Base-by-base conservation (phyloP, 2,797 vertebrate species). In the Aldrovandia affinis region DNA sequence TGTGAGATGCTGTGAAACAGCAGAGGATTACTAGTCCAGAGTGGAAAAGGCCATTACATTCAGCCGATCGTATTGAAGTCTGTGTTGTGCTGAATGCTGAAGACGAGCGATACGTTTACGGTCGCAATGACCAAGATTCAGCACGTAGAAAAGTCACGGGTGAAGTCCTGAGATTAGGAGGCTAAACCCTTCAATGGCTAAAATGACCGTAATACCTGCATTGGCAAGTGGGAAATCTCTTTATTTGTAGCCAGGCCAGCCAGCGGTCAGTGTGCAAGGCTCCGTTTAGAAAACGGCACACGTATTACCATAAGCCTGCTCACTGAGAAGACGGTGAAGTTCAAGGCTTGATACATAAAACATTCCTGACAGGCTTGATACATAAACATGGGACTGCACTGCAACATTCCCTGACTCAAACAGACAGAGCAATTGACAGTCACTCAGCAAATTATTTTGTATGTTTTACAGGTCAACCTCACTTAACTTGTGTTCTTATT, bases 121-220 rank as follows among this genome's bases (percentile, higher is more conserved):
- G 28, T 68, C 4, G 9, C 1, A 18, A 4, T 42, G 3, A 39
- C 70, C 39, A 39, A 75, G 70, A 42, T 3, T 12, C 3, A 39
- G 65, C 65, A 36, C 78, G 82, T 80, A 52, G 75, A 88, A 44
- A 5, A 9, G 39, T 1, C 18, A 8, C 85, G 78, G 84, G 83
- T 59, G 42, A 68, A 86, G 85, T 82, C 65, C 86, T 25, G 84
- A 85, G 87, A 93, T 92, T 90, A 92, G 81, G 85, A 87, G 89
- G 88, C 83, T 85, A 88, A 87, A 86, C 80, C 81, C 88, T 57
- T 89, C 85, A 88, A 86, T 83, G 83, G 28, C 36, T 47, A 83
- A 86, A 82, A 88, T 42, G 50, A 88, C 83, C 10, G 85, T 86
- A 89, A 90, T 90, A 86, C 83, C 84, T 70, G 78, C 47, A 36